Conservation (phyloP, 2,888 invertebrate genomes). For the Macaria notata region DNA sequence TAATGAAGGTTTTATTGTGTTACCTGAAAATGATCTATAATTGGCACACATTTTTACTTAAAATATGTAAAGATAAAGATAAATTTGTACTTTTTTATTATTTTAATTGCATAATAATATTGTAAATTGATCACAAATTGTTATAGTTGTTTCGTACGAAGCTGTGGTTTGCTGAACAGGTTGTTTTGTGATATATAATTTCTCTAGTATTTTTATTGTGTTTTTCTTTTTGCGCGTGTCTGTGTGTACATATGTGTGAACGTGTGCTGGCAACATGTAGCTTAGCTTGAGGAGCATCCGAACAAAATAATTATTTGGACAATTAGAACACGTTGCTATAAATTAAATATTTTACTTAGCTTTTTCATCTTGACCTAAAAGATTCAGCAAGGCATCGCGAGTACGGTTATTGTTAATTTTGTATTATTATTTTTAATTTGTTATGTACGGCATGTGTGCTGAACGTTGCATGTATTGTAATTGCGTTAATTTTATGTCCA, state of each 20-base stretch:
- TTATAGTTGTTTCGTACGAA: constrained; percentile 11
- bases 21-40: background rate
- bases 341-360: no score
- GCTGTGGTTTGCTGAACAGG: constrained; percentile 13
- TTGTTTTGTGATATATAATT: constrained; percentile 5
- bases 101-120: constrained; percentile 6
- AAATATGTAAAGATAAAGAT: background rate
- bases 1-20: background rate
- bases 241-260: background rate
- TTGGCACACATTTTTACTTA: background rate
- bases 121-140: constrained; percentile 18
- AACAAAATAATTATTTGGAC: background rate
- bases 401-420: constrained; percentile 19
- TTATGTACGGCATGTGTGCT: constrained; percentile 16
- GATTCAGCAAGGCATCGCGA: constrained; percentile 13
- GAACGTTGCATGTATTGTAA: constrained; percentile 20
- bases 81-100: background rate
- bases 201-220: background rate
- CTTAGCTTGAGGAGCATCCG: no score
- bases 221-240: background rate
- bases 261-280: background rate
- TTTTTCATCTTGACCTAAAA: constrained; percentile 1
- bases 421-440: constrained; percentile 28
- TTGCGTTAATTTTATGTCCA: constrained; percentile 22
- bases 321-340: no score